Evolutionary conservation across 2,888 invertebrate genomes (phyloP), one percentile per base, ranked within the genome.

Genomic region (Graphium colonna): DNA sequence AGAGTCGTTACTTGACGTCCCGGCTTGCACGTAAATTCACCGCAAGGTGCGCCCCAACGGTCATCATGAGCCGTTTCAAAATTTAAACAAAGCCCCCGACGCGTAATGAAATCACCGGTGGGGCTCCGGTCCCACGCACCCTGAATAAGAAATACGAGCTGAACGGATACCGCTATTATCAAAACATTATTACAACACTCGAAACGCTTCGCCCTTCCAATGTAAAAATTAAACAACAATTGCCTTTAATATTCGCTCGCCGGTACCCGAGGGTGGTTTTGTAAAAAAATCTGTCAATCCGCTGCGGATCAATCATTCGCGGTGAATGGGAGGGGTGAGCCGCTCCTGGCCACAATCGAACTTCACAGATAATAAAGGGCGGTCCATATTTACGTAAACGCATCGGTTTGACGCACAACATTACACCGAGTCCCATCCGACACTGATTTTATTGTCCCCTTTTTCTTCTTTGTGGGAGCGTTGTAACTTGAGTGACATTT

Each of bases 171-270:
- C 75, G 68, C 88, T 84, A 88, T 89, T 88, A 89, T 87, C 87
- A 88, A 87, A 89, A 89, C 88, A 87, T 88, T 88, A 89, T 88
- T 89, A 89, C 88, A 87, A 87, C 88, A 89, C 89, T 89, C 85
- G 70, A 84, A 81, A 75, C 74, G 76, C 79, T 75, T 76, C 81
- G 75, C 86, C 88, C 88, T 78, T 77, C 79, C 63, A 80, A 80
- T 79, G 79, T 87, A 85, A 88, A 88, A 89, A 88, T 89, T 88
- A 87, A 87, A 88, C 87, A 88, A 89, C 89, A 89, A 89, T 89
- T 88, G 89, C 87, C 88, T 88, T 87, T 88, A 88, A 88, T 88
- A 88, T 82, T 85, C 83, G 79, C 79, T 82, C 69, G 75, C 78
- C 73, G 77, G 79, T 80, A 72, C 79, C 82, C 79, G 76, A 71